These are phyloP conservation scores for Galerucella calmariensis DNA, from an alignment of 2,888 invertebrate genomes.

Conservation along the genomic window DNA sequence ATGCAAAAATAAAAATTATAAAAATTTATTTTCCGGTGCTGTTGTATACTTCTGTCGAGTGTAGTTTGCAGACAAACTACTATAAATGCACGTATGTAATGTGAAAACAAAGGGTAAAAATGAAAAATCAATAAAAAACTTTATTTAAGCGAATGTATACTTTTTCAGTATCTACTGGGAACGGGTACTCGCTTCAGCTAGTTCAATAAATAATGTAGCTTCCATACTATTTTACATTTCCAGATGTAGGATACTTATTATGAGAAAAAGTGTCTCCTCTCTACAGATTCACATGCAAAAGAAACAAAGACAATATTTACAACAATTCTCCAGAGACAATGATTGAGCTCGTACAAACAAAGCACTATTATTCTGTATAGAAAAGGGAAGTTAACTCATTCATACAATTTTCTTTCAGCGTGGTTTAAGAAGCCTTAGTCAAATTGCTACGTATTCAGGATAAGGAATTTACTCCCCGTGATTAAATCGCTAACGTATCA, in stretches of 20 bases:
- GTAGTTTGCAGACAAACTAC: too few species aligned
- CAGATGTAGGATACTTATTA: neutral
- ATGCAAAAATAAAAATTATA: too few species aligned
- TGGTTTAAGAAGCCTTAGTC: neutral
- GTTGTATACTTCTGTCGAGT: too few species aligned
- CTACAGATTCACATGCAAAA: neutral
- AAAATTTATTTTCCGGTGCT: too few species aligned
- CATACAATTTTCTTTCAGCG: neutral
- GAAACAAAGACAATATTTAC: neutral
- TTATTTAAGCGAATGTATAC: too few species aligned
- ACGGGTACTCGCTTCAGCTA: neutral
- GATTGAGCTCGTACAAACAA: neutral
- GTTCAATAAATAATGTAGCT: neutral
- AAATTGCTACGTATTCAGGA: neutral
- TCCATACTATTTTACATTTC: neutral
- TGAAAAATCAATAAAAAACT: too few species aligned
- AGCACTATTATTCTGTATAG: neutral
- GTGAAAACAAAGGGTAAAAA: too few species aligned
- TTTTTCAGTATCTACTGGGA: neutral
- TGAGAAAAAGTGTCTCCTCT: neutral
- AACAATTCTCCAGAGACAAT: neutral
- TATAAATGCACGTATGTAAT: too few species aligned
- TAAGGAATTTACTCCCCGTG: neutral
- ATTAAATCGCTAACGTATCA: too few species aligned
- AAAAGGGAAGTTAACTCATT: neutral